Evolutionary conservation across 2,113 vertebrate genomes (phyloP), one percentile per base, ranked within the genome.

Genomic region (Chascanopsetta lugubris): DNA sequence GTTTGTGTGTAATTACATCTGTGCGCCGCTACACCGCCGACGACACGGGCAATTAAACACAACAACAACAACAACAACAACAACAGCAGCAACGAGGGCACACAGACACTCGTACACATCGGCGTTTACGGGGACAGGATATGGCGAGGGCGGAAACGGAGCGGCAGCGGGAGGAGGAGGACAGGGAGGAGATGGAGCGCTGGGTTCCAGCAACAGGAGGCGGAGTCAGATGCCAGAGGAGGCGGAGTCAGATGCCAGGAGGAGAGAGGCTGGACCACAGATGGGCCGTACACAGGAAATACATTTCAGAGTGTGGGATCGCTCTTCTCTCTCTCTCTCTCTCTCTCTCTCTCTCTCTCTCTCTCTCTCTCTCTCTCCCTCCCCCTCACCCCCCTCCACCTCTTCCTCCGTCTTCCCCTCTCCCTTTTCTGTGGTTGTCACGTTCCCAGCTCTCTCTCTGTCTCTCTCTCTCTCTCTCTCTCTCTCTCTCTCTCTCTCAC

Each of bases 201-300:
- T 5, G 27, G 4, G 4, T 29, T 30, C 34, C 45, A 53, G 42
- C 59, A 61, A 59, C 61, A 4, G 22, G 65, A 20, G 50, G 58
- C 26, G 29, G 20, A 67, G 50, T 80, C 63, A 80, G 63, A 70
- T 70, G 69, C 69, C n/a, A 63, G 45, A 13, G 56, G 63, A 72
- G 75, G 72, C 17, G n/a, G 43, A 83, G 54, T 15, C 8, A 38
- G 42, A 36, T 36, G 69, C 69, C 75, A 64, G 77, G 55, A 72
- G 65, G 43, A 30, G 40, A 61, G 72, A 55, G 63, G 66, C 53
- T 67, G 60, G 27, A 75, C 82, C 79, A 75, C 80, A 82, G 78
- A 85, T 68, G 69, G 79, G 74, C 61, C 20, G 57, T 61, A 54
- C 24, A 46, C 60, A 22, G 42, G 3, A 4, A 21, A 21, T 45